Percentiles rank a stretch among this genome's conserved stretches.
Evolutionary conservation across 2,888 invertebrate genomes (phyloP).

Genomic region (Formica aserva): DNA sequence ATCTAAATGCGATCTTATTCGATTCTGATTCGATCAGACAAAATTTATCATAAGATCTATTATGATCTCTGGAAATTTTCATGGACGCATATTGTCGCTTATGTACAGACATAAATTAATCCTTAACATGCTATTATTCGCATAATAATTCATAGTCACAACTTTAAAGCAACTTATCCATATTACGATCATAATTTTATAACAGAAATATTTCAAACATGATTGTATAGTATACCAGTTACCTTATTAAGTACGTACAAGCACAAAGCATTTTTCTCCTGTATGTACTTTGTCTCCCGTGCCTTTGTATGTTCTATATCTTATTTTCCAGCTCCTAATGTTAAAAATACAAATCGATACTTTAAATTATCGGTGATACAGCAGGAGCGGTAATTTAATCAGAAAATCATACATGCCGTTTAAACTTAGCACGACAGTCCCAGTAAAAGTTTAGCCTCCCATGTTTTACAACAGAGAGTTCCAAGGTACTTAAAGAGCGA

Average conservation of each 20-base stretch:
- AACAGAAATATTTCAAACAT: slow-evolving; percentile 60
- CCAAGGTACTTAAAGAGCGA: slow-evolving; percentile 87
- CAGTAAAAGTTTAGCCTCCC: slow-evolving; percentile 44
- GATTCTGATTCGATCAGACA: slow-evolving; percentile 61
- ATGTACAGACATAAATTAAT: slow-evolving; percentile 78
- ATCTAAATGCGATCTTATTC: slow-evolving; percentile 58
- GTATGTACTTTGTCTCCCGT: slow-evolving; percentile 47
- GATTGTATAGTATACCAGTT: slow-evolving; percentile 57
- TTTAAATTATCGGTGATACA: slow-evolving; percentile 38
- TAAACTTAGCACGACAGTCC: slow-evolving; percentile 51
- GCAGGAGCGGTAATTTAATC: slow-evolving; percentile 49
- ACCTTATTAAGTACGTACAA: slow-evolving; percentile 81
- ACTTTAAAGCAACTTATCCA: slow-evolving; percentile 65
- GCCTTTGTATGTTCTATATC: slow-evolving; percentile 13
- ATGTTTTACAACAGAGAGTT: slow-evolving; percentile 35
- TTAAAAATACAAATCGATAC: slow-evolving; percentile 40
- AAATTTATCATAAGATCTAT: slow-evolving; percentile 57
- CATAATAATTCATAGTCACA: slow-evolving; percentile 55
- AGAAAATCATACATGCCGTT: slow-evolving; percentile 50
- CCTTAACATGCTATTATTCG: slow-evolving; percentile 58
- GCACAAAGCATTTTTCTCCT: slow-evolving; percentile 74
- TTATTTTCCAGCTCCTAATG: slow-evolving; percentile 46
- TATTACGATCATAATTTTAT: slow-evolving; percentile 65
- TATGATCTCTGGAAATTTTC: slow-evolving; percentile 52
- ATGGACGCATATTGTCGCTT: slow-evolving; percentile 63